Percentiles rank a stretch among this genome's conserved stretches.
Conservation (phyloP, 2,888 invertebrate genomes). For the Athetis lepigone region DNA sequence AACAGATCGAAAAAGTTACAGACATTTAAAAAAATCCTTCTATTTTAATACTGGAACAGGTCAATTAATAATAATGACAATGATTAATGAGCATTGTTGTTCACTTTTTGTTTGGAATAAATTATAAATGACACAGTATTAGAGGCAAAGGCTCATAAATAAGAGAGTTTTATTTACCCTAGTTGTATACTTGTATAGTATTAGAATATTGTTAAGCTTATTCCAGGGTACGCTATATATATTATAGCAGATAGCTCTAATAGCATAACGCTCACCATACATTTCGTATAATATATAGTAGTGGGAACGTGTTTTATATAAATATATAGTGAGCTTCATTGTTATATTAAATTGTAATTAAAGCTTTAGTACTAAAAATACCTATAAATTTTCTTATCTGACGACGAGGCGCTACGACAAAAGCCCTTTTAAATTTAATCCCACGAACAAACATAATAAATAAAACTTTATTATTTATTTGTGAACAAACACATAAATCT, state of each 20-base stretch:
- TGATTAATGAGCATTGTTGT: conserved; percentile 45
- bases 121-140: conserved; percentile 46
- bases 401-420: neutral
- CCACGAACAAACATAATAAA: neutral
- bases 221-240: no score
- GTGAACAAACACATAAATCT: conserved; percentile 1
- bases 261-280: no score
- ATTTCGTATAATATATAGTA: no score
- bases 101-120: conserved; percentile 45
- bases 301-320: no score
- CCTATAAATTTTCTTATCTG: no score
- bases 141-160: conserved; percentile 26
- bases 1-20: neutral
- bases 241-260: no score
- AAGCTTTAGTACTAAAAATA: no score
- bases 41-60: conserved; percentile 32
- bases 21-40: conserved; percentile 26
- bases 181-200: conserved; percentile 2
- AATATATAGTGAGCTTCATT: no score
- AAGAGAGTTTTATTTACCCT: conserved; percentile 10
- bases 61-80: conserved; percentile 50
- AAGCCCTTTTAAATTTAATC: neutral
- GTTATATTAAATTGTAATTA: no score
- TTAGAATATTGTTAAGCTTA: conserved; percentile 8
- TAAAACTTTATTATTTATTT: neutral